phyloP scores from a whole-genome alignment of 2,113 vertebrate species.

The Aphelocoma coerulescens region DNA sequence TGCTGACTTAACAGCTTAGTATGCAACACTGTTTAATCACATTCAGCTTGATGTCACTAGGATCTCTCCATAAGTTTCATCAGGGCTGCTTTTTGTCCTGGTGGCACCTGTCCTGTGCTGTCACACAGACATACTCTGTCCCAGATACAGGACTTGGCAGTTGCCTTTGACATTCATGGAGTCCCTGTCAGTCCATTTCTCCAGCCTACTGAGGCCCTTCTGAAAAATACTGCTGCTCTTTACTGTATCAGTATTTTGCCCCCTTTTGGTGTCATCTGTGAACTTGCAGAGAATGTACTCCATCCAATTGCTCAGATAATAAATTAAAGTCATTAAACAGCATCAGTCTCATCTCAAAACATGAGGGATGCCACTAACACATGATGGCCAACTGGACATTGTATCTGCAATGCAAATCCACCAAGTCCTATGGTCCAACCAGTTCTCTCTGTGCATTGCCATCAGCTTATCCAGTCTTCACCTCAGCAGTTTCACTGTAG shows the following conservation, averaged over 20 bases:
- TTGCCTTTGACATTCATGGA: background rate
- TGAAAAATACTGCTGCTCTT: background rate
- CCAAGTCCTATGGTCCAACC: background rate
- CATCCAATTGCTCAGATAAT: background rate
- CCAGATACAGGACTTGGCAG: background rate
- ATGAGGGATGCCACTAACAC: background rate
- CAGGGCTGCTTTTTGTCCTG: background rate
- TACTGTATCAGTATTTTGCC: background rate
- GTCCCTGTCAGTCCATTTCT: background rate
- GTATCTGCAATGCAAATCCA: background rate
- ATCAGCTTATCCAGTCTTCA: background rate
- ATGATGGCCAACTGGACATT: background rate
- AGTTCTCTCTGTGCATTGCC: rapidly evolving
- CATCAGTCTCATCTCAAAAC: background rate
- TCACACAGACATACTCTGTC: background rate
- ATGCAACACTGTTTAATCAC: background rate
- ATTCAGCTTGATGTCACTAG: background rate
- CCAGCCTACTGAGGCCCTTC: background rate
- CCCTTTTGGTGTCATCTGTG: background rate
- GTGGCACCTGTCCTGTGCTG: background rate
- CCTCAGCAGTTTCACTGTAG: background rate
- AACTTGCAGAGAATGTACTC: background rate
- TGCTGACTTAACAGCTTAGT: background rate
- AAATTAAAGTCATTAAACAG: background rate
- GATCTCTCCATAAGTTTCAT: background rate